Evolutionary conservation across 1,140 invertebrate species (phyloP).

Genomic region (Leptinotarsa defecta): DNA sequence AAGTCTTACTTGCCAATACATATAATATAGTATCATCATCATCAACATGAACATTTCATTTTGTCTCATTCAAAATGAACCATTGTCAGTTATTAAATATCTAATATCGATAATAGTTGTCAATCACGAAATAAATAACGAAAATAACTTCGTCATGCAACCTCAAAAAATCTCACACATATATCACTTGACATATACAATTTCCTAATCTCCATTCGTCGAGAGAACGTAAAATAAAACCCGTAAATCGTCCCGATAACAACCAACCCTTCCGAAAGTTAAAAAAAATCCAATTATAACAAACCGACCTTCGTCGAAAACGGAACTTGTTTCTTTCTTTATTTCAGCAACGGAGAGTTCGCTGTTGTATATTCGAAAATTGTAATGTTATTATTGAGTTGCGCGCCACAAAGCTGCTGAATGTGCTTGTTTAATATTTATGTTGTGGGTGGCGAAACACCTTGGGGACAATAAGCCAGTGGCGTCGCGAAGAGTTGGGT

Average conservation of each 20-base stretch:
- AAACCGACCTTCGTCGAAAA: neutral
- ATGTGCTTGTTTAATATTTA: slow-evolving; percentile 24
- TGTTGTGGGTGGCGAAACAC: slow-evolving; percentile 12
- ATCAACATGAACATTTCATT: no score
- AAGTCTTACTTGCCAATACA: no score
- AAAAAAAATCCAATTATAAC: neutral
- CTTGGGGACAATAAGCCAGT: slow-evolving; percentile 1
- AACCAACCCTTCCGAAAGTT: neutral
- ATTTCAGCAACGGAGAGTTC: neutral
- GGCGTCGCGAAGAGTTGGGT: neutral
- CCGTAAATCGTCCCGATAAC: slow-evolving; percentile 1
- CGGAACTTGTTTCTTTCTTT: slow-evolving; percentile 2
- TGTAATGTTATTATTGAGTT: slow-evolving; percentile 24
- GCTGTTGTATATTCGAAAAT: slow-evolving; percentile 11
- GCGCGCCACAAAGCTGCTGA: slow-evolving; percentile 20
- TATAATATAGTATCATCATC: no score
- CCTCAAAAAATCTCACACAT: no score
- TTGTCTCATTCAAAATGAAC: no score
- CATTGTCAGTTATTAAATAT: no score
- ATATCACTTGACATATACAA: neutral
- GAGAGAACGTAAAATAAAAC: neutral
- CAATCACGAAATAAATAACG: no score
- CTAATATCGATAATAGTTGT: no score
- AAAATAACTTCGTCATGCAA: no score
- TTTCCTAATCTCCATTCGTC: neutral